Conservation (phyloP, 2,888 invertebrate genomes). For the Calliopum simillimum region DNA sequence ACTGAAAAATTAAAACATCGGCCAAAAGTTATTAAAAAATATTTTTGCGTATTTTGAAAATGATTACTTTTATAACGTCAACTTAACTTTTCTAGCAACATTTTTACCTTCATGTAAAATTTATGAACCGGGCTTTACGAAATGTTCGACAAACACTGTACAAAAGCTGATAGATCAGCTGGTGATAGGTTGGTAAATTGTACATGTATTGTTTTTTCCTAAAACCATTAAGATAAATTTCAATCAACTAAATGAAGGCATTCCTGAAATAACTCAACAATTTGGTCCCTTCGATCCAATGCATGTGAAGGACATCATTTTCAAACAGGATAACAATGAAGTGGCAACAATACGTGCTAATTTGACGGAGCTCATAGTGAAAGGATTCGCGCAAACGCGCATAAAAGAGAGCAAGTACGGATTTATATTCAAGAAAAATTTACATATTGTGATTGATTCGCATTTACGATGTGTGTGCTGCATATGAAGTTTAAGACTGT, state of each 20-base stretch:
- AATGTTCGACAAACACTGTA: conserved; percentile 73
- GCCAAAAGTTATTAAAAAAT: no score
- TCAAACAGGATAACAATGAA: conserved; percentile 77
- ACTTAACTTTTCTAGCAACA: background rate
- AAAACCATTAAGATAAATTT: background rate
- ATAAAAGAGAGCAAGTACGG: conserved; percentile 74
- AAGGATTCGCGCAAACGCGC: conserved; percentile 74
- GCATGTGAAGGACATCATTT: conserved; percentile 73
- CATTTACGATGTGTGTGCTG: no score
- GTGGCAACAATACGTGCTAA: conserved; percentile 75
- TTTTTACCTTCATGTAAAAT: conserved; percentile 6
- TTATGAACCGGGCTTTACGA: conserved; percentile 69
- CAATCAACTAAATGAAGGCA: conserved; percentile 40
- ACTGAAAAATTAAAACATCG: no score
- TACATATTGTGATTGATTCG: background rate
- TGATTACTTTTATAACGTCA: background rate
- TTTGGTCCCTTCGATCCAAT: conserved; percentile 76
- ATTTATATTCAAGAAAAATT: conserved; percentile 39
- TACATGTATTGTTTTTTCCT: background rate
- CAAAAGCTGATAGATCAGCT: conserved; percentile 71
- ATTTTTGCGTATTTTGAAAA: no score
- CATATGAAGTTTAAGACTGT: no score
- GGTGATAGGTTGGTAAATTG: conserved; percentile 63
- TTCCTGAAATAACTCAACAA: conserved; percentile 62
- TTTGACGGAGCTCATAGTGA: conserved; percentile 73